Evolutionary conservation across 2,888 invertebrate species (phyloP).

Genomic region (Crossocerus cetratus): DNA sequence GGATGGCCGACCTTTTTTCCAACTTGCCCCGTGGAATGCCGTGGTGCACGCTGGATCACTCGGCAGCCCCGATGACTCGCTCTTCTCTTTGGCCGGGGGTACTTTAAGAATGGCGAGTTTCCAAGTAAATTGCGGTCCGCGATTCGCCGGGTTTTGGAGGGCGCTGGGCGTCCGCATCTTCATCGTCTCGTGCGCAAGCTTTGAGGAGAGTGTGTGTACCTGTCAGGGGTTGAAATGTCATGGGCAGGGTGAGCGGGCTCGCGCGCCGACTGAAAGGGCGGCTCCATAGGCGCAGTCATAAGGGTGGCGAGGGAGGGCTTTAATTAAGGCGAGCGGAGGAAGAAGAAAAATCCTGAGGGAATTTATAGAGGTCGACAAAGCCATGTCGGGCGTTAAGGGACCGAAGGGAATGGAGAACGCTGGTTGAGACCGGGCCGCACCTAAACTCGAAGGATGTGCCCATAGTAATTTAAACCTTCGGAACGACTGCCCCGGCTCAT

Average conservation of each 20-base stretch:
- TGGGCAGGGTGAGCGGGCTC: slow-evolving; percentile 34
- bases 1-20: slow-evolving; percentile 10
- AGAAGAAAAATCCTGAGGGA: slow-evolving; percentile 75
- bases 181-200: slow-evolving; percentile 31
- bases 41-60: background rate
- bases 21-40: background rate
- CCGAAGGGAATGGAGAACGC: slow-evolving; percentile 60
- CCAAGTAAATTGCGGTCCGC: background rate
- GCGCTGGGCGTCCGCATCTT: slow-evolving; percentile 8
- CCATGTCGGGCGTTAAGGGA: slow-evolving; percentile 50
- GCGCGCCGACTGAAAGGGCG: slow-evolving; percentile 54
- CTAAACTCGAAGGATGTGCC: slow-evolving; percentile 67
- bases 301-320: slow-evolving; percentile 70
- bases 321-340: slow-evolving; percentile 76
- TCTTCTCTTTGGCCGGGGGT: background rate
- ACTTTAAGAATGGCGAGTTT: background rate
- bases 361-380: slow-evolving; percentile 73
- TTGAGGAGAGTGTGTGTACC: slow-evolving; percentile 40
- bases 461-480: slow-evolving; percentile 66
- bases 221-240: slow-evolving; percentile 44
- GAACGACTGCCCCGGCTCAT: slow-evolving; percentile 62
- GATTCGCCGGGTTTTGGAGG: background rate
- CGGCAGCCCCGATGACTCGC: background rate
- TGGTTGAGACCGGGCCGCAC: slow-evolving; percentile 54
- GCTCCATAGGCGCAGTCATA: slow-evolving; percentile 60